These are phyloP conservation scores for Rhopilema esculentum DNA, from an alignment of 30 jellyfish, hydroid and myxozoan genomes.

Conservation along the genomic window DNA sequence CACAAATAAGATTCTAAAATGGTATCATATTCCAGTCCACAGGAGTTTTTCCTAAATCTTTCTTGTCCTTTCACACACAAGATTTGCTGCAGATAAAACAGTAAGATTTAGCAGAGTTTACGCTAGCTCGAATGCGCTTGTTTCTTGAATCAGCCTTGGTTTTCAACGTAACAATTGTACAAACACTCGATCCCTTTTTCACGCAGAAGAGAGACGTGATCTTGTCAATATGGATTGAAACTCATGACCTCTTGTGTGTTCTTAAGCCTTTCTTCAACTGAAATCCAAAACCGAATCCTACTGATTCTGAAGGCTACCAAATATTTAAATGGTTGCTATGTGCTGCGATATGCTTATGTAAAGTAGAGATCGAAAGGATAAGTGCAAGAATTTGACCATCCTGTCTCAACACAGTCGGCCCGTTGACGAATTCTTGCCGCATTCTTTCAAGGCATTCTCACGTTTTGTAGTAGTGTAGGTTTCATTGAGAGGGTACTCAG, in stretches of 20 bases:
- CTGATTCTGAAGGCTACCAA: constrained; percentile 30
- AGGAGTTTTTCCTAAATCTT: background rate
- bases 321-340: constrained; percentile 56
- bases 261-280: constrained; percentile 33
- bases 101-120: background rate
- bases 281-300: constrained; percentile 33
- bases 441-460: background rate
- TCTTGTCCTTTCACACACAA: background rate
- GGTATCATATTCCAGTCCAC: background rate
- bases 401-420: background rate
- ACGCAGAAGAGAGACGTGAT: constrained; percentile 30
- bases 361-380: constrained; percentile 33
- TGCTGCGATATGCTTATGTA: constrained; percentile 12
- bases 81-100: background rate
- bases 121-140: background rate
- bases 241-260: constrained; percentile 28
- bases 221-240: constrained; percentile 34
- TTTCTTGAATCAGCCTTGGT: background rate
- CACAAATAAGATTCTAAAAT: background rate
- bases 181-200: background rate
- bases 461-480: background rate
- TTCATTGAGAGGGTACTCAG: background rate
- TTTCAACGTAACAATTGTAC: background rate
- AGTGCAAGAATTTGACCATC: background rate
- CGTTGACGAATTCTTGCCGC: background rate